Evolutionary conservation across 2,888 invertebrate genomes (phyloP).

Genomic region (Nemurella pictetii): DNA sequence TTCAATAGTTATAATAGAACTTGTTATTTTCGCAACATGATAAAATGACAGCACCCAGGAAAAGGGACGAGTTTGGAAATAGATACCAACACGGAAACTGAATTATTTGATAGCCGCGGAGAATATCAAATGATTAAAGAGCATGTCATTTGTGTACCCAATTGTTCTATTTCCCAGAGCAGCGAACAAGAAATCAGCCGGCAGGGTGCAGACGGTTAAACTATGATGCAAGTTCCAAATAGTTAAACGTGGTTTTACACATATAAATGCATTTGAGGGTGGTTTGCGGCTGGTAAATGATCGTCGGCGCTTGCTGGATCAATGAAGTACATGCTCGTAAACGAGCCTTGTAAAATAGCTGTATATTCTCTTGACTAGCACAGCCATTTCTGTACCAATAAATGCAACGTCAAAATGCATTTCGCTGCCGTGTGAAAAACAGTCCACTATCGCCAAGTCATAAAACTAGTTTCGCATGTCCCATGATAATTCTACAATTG

Average conservation of each 20-base stretch:
- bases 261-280: not conserved
- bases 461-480: not conserved
- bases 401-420: constrained; percentile 6
- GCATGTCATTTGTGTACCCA: not conserved
- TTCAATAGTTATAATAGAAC: not conserved
- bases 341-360: not conserved
- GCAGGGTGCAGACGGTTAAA: too few relatives aligned
- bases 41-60: not conserved
- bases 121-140: not conserved
- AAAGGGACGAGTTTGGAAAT: not conserved
- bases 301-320: not conserved
- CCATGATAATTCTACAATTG: too few relatives aligned
- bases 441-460: not conserved
- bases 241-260: too few relatives aligned
- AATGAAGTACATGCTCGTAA: not conserved
- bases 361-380: not conserved
- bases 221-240: too few relatives aligned
- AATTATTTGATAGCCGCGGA: not conserved
- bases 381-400: not conserved
- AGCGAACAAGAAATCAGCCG: too few relatives aligned
- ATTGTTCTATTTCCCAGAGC: not conserved
- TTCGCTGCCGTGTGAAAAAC: not conserved
- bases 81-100: not conserved
- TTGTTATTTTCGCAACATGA: not conserved
- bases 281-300: not conserved